Conservation (phyloP, 2,888 invertebrate species). For the Torymus auratus region DNA sequence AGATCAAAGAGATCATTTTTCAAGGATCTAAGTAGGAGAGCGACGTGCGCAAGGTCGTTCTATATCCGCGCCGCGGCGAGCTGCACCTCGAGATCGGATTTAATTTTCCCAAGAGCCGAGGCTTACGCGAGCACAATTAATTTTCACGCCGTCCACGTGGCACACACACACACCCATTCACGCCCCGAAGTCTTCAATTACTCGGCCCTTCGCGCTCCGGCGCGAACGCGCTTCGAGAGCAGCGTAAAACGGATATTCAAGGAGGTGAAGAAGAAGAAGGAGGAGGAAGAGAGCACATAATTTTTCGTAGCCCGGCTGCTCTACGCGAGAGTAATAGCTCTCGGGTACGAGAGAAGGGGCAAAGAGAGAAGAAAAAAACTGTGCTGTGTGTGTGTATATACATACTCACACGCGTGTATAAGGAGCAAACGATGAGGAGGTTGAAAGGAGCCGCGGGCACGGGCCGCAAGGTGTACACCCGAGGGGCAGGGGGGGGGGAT, state of each 20-base stretch:
- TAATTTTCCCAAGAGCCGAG: slow-evolving; percentile 27
- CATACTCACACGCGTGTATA: background rate
- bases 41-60: background rate
- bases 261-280: slow-evolving; percentile 40
- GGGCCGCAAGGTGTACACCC: slow-evolving; percentile 66
- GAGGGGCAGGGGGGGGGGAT: slow-evolving; percentile 70
- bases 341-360: no score
- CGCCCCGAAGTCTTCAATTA: slow-evolving; percentile 70
- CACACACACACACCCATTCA: slow-evolving; percentile 67
- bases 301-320: slow-evolving; percentile 10
- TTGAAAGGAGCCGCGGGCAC: slow-evolving; percentile 60
- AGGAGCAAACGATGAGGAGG: slow-evolving; percentile 58
- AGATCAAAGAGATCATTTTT: slow-evolving; percentile 37
- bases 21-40: slow-evolving; percentile 5
- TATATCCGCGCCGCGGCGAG: background rate
- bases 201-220: slow-evolving; percentile 44
- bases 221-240: no score
- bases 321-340: slow-evolving; percentile 49
- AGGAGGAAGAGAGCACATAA: slow-evolving; percentile 49
- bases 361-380: slow-evolving; percentile 1
- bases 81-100: slow-evolving; percentile 29
- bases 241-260: slow-evolving; percentile 39
- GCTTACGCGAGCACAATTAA: slow-evolving; percentile 64
- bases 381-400: background rate
- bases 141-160: slow-evolving; percentile 67